Evolutionary conservation across 2,797 vertebrate genomes (phyloP).

Genomic region (Poeciliopsis gracilis): DNA sequence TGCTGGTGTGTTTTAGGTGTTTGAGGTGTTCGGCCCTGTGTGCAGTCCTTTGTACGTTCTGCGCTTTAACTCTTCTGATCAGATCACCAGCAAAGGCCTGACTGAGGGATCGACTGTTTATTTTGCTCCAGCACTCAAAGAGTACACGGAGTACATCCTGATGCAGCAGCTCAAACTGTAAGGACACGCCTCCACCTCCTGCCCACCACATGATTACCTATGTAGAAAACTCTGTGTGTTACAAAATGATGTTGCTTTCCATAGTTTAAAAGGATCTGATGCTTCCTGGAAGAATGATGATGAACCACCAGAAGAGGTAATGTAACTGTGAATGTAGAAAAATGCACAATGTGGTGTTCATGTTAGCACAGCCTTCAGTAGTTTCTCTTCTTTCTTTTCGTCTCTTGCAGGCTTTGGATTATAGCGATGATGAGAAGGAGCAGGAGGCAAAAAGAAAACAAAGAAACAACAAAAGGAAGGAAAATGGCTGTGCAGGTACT

Average conservation of each 20-base stretch:
- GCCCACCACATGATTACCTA: background rate
- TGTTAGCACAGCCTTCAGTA: too few relatives aligned
- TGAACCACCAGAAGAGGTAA: conserved; percentile 91
- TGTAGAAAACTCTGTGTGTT: background rate
- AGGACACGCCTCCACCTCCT: conserved; percentile 57
- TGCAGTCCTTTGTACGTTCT: conserved; percentile 90
- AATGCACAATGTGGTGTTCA: background rate
- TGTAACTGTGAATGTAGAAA: background rate
- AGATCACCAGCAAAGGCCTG: conserved; percentile 83
- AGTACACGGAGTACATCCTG: conserved; percentile 92
- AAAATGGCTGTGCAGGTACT: conserved; percentile 47
- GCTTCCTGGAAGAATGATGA: conserved; percentile 97
- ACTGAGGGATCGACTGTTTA: conserved; percentile 84
- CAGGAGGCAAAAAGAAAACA: conserved; percentile 84
- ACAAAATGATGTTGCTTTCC: conserved; percentile 20
- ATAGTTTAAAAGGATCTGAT: conserved; percentile 90
- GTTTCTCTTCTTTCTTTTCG: background rate
- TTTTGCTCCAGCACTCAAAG: conserved; percentile 87
- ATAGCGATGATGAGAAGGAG: conserved; percentile 93
- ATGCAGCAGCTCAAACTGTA: conserved; percentile 86
- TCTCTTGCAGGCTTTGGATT: conserved; percentile 86
- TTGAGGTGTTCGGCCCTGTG: conserved; percentile 94
- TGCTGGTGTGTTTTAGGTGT: conserved; percentile 80
- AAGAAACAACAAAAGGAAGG: conserved; percentile 74
- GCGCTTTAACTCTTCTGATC: conserved; percentile 86